Evolutionary conservation across 2,888 invertebrate species (phyloP), one percentile per base, ranked within the genome.

Genomic region (Caenorhabditis imperialis): DNA sequence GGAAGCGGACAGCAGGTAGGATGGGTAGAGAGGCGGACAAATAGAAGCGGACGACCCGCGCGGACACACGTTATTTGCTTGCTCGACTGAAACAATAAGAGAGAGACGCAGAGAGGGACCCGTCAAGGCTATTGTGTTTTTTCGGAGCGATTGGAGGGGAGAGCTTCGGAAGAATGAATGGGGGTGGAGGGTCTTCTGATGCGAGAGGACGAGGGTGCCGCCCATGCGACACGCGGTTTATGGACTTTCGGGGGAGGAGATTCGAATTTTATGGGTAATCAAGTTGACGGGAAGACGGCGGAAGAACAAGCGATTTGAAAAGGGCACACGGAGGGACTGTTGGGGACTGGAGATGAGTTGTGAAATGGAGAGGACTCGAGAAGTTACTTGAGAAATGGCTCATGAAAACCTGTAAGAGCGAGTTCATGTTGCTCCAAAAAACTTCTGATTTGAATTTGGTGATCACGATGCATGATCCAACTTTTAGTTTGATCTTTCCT

Each of bases 11-110:
- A 18, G 16, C 30, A 10, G 35, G 30, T 16, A 25, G 18, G 48
- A 53, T 33, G 48, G 22, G 61, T 22, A 2, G n/a, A 51, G 33
- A 16, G 20, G 48, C 48, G 38, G 54, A 63, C 63, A 63, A 63
- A 63, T 63, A 63, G 63, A 63, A 54, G 48, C 48, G 48, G 48
- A 47, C 18, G 27, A 18, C n/a, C 16, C 20, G 18, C 18, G 18
- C 50, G 55, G 63, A 65, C 63, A 65, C 55, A 54, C 55, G 30
- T 30, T 30, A 6, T 30, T 30, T 57, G 57, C 54, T 65, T 65
- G 65, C 65, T 65, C 65, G 65, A 65, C 65, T 65, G 65, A 65
- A 65, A 65, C 65, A 69, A 69, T 58, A 67, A 38, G 51, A 58
- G 23, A 50, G 50, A 60, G 38, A 53, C 18, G 14, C 18, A 22